phyloP scores from a whole-genome alignment of 2,113 vertebrate species.

The Ctenodactylus gundi region DNA sequence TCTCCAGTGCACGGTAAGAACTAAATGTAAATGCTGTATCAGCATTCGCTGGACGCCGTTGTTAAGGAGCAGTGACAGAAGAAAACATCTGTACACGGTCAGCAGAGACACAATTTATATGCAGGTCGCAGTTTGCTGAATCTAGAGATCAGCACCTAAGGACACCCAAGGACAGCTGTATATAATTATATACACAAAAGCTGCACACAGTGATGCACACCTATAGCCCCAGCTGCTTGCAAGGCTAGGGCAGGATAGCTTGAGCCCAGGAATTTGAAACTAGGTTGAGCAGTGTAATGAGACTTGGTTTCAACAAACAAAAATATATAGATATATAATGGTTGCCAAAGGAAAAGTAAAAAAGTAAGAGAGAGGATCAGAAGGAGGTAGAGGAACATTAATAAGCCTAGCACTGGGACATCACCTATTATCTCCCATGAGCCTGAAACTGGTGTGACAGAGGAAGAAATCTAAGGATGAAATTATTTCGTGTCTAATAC shows the following conservation, averaged over 20 bases:
- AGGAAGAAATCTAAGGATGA: background rate
- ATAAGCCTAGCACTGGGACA: accelerated
- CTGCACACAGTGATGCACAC: accelerated
- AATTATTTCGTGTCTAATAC: background rate
- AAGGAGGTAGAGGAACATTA: accelerated
- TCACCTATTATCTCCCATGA: background rate
- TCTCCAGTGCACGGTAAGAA: too few relatives aligned
- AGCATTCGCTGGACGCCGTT: too few relatives aligned
- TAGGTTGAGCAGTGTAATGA: background rate
- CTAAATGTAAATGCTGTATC: too few relatives aligned
- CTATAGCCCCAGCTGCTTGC: background rate
- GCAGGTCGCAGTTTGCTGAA: background rate
- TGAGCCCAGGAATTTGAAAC: background rate
- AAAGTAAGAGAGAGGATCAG: accelerated
- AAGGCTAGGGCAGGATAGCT: background rate
- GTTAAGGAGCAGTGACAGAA: too few relatives aligned
- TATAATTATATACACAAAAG: background rate
- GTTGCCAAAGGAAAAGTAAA: background rate
- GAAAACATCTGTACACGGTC: too few relatives aligned
- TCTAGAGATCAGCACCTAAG: background rate
- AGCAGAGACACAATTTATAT: too few relatives aligned
- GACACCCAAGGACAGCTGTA: too few relatives aligned
- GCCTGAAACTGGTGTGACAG: background rate
- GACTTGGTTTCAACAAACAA: background rate
- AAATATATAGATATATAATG: background rate